Evolutionary conservation across 2,797 vertebrate species (phyloP), one percentile per base, ranked within the genome.

Genomic region (Xenentodon cancila): DNA sequence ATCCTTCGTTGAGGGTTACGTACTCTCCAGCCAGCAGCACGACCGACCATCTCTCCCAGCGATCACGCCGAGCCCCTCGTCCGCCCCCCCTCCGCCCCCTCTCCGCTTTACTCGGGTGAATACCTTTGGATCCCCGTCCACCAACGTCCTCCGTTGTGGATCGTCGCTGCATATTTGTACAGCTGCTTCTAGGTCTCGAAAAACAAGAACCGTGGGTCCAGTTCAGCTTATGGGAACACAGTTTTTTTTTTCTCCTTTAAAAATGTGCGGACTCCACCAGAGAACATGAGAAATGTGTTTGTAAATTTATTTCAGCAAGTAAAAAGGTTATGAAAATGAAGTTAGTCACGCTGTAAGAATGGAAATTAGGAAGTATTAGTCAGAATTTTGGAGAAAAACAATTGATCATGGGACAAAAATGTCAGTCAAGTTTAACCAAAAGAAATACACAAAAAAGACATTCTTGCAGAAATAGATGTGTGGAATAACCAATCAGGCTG

Each of bases 51-150:
- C 25, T 5, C 25, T 5, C 25, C 25, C 25, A 5, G 25, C 3
- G 25, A 25, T 25, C 25, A 25, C 5, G 25, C 25, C 5, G 5
- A 25, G 3, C 25, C 25, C 25, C 25, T n/a, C n/a, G n/a, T n/a
- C 22, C 40, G 45, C 49, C 6, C 44, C 49, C 25, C 1, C 6
- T 7, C 9, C 44, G 47, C 9, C 48, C 54, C 19, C 52, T 4
- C 58, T 64, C 52, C 52, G 74, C 78, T 75, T 66, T 53, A 75
- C 79, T 80, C 81, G 77, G 82, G 27, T 27, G 27, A 27, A 27
- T 57, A 59, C 7, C 55, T 63, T 49, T 57, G 50, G 62, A 75
- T 79, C 80, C 67, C 79, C 80, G 27, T 50, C 73, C 7, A 7
- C 59, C 59, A 1, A 54, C 61, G 16, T 45, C 68, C 64, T 47